A percentile compares a stretch with the other conserved stretches of the same genome.
Conservation (phyloP, 37 sponge, comb jelly and placozoan genomes). For the Hexactinellida sp. region DNA sequence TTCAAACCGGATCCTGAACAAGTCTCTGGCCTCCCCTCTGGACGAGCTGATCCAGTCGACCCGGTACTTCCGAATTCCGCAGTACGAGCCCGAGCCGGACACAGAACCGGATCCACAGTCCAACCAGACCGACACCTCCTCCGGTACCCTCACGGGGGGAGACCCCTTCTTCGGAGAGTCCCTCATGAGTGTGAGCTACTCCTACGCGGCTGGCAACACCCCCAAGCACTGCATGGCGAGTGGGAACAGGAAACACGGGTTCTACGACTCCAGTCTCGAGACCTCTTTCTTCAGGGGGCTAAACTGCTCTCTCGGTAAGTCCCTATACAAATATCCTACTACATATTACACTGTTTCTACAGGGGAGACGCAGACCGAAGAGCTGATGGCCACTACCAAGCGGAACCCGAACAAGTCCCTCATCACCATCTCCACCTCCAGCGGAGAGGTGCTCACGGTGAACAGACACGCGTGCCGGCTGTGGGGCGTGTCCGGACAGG, state of each 20-base stretch:
- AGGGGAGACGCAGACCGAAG: slow-evolving; percentile 13
- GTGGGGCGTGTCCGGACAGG: slow-evolving; percentile 42
- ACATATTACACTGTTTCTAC: not conserved
- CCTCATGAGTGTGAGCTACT: slow-evolving; percentile 9
- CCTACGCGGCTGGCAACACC: not conserved
- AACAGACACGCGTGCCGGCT: slow-evolving; percentile 68
- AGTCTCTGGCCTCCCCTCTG: not conserved
- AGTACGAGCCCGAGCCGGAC: not conserved
- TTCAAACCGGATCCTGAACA: not conserved
- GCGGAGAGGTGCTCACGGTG: slow-evolving; percentile 46
- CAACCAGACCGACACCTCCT: not conserved
- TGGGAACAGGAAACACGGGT: not conserved
- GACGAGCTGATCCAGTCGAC: slow-evolving; percentile 1
- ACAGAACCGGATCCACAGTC: not conserved
- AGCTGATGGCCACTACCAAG: slow-evolving; percentile 53
- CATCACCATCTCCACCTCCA: slow-evolving; percentile 58
- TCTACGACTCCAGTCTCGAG: not conserved
- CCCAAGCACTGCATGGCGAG: not conserved
- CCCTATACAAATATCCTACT: not conserved
- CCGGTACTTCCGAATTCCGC: not conserved
- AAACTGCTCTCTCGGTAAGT: not conserved
- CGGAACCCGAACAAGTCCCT: slow-evolving; percentile 84
- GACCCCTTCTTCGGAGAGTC: slow-evolving; percentile 9
- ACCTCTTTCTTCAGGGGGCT: not conserved
- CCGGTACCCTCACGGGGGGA: not conserved